Conservation (phyloP, 2,797 vertebrate genomes). For the Distichodus sexfasciatus region DNA sequence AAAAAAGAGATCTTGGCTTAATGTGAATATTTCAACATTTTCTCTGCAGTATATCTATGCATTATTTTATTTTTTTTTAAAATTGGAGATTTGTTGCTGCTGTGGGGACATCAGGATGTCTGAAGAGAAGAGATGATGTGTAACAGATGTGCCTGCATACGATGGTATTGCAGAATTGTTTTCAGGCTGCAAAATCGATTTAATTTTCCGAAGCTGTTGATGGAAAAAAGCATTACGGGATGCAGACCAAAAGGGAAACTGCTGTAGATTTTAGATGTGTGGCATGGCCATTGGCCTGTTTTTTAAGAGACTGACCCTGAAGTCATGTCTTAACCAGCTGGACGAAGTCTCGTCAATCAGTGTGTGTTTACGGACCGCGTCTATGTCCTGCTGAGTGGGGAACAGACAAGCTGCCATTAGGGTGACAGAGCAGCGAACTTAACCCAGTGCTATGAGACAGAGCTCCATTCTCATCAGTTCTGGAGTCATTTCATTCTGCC, state of each 20-base stretch:
- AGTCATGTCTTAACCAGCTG: conserved; percentile 66
- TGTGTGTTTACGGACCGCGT: conserved; percentile 68
- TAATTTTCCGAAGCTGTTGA: not conserved
- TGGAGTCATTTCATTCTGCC: not conserved
- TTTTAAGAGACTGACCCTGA: conserved; percentile 56
- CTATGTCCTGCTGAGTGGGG: conserved; percentile 70
- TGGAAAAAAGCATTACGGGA: not conserved
- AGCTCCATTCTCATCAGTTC: not conserved
- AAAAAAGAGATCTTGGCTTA: conserved; percentile 25
- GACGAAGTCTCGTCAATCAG: conserved; percentile 71
- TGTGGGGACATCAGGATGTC: not conserved
- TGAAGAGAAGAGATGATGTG: not conserved
- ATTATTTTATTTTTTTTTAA: conserved; percentile 9
- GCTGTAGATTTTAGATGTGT: not conserved
- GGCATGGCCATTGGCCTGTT: not conserved
- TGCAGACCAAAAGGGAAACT: not conserved
- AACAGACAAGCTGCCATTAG: conserved; percentile 62
- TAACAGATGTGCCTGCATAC: not conserved
- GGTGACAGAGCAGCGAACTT: conserved; percentile 30
- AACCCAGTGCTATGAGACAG: not conserved
- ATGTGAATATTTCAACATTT: conserved; percentile 18
- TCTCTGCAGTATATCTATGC: not conserved
- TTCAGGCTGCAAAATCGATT: not conserved
- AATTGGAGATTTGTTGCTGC: not conserved
- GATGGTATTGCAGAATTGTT: not conserved